Conservation (phyloP, 2,797 vertebrate species). For the Mormyrops attenuatus region DNA sequence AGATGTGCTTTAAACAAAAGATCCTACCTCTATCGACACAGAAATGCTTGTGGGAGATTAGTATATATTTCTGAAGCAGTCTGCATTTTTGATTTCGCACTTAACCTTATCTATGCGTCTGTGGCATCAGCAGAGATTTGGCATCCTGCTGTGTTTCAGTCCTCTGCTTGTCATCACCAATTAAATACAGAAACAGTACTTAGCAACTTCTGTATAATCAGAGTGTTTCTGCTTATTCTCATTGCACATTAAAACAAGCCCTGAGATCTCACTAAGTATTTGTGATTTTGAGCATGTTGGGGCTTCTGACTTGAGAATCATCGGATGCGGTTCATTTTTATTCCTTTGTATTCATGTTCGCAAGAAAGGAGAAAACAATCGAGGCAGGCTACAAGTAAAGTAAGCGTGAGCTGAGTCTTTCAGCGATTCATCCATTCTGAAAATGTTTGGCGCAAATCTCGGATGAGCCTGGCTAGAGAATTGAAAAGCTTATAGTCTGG, state of each 20-base stretch:
- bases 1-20: background rate
- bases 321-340: background rate
- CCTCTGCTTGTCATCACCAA: background rate
- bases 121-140: background rate
- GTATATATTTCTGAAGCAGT: background rate
- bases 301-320: background rate
- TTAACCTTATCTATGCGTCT: background rate
- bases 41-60: background rate
- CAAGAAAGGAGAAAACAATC: background rate
- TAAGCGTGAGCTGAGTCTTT: background rate
- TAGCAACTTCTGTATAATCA: background rate
- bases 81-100: background rate
- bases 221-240: background rate
- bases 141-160: background rate
- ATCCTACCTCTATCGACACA: background rate
- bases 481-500: background rate
- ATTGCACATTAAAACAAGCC: background rate
- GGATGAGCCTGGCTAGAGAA: background rate
- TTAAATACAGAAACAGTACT: background rate
- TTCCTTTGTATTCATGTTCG: background rate
- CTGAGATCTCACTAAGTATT: background rate
- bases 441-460: background rate
- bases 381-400: background rate
- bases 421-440: background rate
- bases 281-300: background rate